phyloP scores from a whole-genome alignment of 2,113 vertebrate species.

The Dasypus novemcinctus region DNA sequence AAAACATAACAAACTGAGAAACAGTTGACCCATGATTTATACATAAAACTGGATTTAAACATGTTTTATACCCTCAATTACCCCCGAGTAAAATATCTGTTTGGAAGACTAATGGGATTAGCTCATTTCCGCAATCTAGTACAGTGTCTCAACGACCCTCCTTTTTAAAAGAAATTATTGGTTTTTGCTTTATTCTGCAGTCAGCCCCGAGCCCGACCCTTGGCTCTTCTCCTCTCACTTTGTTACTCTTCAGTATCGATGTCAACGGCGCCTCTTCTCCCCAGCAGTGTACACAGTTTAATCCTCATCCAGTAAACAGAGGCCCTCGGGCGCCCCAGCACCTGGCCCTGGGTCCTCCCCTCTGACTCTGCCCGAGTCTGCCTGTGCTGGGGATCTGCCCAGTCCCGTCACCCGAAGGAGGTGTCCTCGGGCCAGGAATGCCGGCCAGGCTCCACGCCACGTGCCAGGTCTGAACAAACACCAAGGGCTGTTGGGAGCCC shows the following conservation, averaged over 20 bases:
- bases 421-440: no score
- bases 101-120: background rate
- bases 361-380: background rate
- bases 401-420: background rate
- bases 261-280: background rate
- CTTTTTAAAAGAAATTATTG: no score
- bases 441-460: background rate
- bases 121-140: background rate
- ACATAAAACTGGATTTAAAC: background rate
- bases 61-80: background rate
- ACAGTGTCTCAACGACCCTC: background rate
- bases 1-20: background rate
- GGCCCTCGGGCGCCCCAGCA: background rate
- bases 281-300: background rate
- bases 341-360: background rate
- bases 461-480: background rate
- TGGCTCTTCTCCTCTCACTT: background rate
- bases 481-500: background rate
- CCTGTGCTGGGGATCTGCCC: background rate
- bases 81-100: background rate
- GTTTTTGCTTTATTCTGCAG: conserved; percentile 40
- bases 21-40: background rate
- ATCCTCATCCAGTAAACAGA: rapidly evolving
- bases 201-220: background rate
- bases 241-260: background rate